Evolutionary conservation across 2,113 vertebrate species (phyloP).

Genomic region (Mohoua ochrocephala): DNA sequence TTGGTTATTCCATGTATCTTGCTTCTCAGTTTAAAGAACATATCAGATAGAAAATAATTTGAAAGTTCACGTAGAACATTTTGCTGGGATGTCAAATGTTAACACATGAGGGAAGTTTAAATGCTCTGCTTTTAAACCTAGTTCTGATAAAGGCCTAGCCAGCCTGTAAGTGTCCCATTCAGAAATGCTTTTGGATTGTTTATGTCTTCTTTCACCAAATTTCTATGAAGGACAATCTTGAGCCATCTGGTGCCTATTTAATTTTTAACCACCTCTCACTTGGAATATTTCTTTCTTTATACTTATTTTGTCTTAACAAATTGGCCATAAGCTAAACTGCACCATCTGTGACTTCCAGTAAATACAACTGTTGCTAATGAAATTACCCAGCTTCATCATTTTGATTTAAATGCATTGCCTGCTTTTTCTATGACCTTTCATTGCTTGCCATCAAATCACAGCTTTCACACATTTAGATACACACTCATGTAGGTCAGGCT

Average conservation of each 20-base stretch:
- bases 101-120: background rate
- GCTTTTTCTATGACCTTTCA: conserved; percentile 92
- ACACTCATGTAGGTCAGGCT: conserved; percentile 96
- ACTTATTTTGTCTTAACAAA: conserved; percentile 84
- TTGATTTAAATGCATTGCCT: conserved; percentile 88
- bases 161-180: conserved; percentile 63
- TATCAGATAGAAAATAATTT: background rate
- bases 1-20: background rate
- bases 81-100: background rate
- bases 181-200: conserved; percentile 68
- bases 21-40: background rate
- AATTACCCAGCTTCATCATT: conserved; percentile 97
- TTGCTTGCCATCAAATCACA: conserved; percentile 86
- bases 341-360: conserved; percentile 90
- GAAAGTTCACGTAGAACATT: background rate
- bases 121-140: conserved; percentile 37
- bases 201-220: conserved; percentile 74
- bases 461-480: conserved; percentile 91
- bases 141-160: conserved; percentile 49
- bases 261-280: conserved; percentile 85
- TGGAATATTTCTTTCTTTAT: conserved; percentile 83
- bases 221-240: conserved; percentile 79
- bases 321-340: conserved; percentile 83
- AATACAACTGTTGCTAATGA: conserved; percentile 97
- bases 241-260: conserved; percentile 82